Base-by-base conservation (phyloP, 2,888 invertebrate genomes). In the Coremacera marginata region DNA sequence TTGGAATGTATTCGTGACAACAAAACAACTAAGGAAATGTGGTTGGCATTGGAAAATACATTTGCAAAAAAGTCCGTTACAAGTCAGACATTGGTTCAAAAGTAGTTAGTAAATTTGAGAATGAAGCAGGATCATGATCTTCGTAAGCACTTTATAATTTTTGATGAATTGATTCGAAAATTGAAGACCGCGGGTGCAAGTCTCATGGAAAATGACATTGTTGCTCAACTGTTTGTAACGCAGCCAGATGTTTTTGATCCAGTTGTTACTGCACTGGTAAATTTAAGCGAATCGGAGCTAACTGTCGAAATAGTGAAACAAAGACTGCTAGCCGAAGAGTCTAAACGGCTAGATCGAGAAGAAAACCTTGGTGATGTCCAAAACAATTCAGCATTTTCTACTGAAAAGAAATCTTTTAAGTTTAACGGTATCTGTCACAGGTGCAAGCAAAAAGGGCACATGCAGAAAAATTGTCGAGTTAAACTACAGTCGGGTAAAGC, bases 11-110 rank as follows among this genome's bases (percentile, higher is more conserved):
- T 71, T 22, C 55, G 57, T 5, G 67, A 72, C 22, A 76, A 76
- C 34, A 63, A 57, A 37, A 67, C 49, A 49, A 72, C 76, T 34
- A 77, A 72, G 31, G 57, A 77, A 49, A 77, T 77, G 77, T 73
- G 57, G 72, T 70, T 44, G 37, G n/a, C n/a, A n/a, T n/a, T n/a
- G n/a, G n/a, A n/a, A n/a, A n/a, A n/a, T n/a, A n/a, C n/a, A n/a
- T n/a, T n/a, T n/a, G n/a, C n/a, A n/a, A n/a, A n/a, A n/a, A n/a
- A n/a, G n/a, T n/a, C n/a, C n/a, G n/a, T n/a, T n/a, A n/a, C n/a
- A n/a, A n/a, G n/a, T n/a, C n/a, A n/a, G n/a, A n/a, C n/a, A n/a
- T n/a, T n/a, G n/a, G n/a, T n/a, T n/a, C n/a, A n/a, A n/a, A n/a
- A n/a, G n/a, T 52, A 52, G 44, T 25, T 72, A 62, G n/a, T 63